Conservation (phyloP, 2,113 vertebrate genomes). For the Oreotrochilus melanogaster region DNA sequence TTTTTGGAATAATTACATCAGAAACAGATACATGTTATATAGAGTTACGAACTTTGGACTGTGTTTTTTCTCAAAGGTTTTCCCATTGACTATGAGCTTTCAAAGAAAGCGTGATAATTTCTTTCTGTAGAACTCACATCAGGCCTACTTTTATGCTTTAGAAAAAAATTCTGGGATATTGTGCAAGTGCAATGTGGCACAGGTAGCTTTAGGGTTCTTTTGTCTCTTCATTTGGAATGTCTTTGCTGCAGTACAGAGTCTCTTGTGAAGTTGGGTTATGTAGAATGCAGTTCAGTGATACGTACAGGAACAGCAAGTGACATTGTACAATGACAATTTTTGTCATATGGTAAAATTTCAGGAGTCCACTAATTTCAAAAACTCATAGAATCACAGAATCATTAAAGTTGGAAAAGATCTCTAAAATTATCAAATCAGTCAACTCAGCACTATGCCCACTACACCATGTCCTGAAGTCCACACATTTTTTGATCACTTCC, state of each 20-base stretch:
- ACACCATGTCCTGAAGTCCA: too few relatives aligned
- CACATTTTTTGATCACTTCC: too few relatives aligned
- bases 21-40: neutral
- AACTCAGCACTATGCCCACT: too few relatives aligned
- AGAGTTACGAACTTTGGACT: neutral
- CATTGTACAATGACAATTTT: neutral
- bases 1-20: neutral
- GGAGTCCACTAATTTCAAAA: neutral
- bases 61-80: neutral
- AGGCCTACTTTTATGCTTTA: neutral
- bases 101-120: rapidly evolving
- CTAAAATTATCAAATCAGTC: too few relatives aligned
- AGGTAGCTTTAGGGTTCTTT: neutral
- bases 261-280: neutral
- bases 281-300: neutral
- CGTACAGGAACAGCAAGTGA: neutral
- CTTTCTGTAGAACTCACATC: neutral
- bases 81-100: neutral
- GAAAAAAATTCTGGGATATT: neutral
- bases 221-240: neutral
- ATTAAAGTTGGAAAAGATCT: too few relatives aligned
- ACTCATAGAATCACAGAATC: neutral
- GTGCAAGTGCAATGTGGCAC: neutral
- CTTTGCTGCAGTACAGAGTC: neutral
- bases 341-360: neutral